phyloP scores from a whole-genome alignment of 1,140 invertebrate genomes.

The Eciton burchellii region DNA sequence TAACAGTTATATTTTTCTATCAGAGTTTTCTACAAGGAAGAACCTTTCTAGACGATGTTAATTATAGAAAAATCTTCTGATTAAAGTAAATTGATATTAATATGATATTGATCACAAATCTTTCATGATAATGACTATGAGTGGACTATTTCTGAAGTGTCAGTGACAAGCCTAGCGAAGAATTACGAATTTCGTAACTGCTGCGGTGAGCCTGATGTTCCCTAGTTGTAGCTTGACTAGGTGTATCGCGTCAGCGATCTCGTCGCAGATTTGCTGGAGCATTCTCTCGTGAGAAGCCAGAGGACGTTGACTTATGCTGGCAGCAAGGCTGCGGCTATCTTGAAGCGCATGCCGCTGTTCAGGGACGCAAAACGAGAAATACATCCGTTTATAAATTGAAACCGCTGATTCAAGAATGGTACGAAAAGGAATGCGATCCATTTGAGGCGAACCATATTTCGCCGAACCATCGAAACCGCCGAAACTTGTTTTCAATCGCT shows the following conservation, averaged over 20 bases:
- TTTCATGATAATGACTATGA: neutral
- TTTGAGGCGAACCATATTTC: neutral
- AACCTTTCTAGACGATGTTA: neutral
- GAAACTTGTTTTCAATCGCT: no score
- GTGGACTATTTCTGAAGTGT: neutral
- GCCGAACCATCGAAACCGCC: neutral
- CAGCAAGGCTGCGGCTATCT: constrained; percentile 46
- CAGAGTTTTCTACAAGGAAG: neutral
- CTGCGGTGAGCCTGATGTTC: constrained; percentile 2
- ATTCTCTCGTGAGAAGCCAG: constrained; percentile 37
- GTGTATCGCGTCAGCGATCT: constrained; percentile 13
- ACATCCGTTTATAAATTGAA: neutral
- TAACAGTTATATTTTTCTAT: no score
- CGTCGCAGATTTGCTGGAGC: constrained; percentile 42
- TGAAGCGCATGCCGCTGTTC: constrained; percentile 15
- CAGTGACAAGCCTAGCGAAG: constrained; percentile 8
- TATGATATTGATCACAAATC: neutral
- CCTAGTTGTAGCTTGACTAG: constrained; percentile 5
- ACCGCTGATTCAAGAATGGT: neutral
- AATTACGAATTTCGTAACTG: constrained; percentile 35
- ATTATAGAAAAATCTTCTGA: neutral
- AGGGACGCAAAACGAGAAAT: constrained; percentile 15
- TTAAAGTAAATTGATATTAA: neutral
- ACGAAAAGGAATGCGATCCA: neutral
- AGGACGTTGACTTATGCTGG: constrained; percentile 30